These are phyloP conservation scores for Asarcornis scutulata DNA, from an alignment of 2,113 vertebrate genomes.

Conservation along the genomic window DNA sequence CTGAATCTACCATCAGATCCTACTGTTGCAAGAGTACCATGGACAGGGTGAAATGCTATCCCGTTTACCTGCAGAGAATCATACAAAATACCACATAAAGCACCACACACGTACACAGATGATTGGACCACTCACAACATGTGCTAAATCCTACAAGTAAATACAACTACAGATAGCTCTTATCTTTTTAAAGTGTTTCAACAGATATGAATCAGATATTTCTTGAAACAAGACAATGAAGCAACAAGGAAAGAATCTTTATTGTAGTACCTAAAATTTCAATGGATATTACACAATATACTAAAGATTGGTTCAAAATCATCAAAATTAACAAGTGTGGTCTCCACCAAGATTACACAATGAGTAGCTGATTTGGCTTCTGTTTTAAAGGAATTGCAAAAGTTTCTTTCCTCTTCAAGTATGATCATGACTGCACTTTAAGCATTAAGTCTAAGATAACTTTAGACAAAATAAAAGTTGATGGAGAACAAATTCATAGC, in stretches of 20 bases:
- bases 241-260: neutral
- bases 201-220: neutral
- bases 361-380: neutral
- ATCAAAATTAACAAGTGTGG: neutral
- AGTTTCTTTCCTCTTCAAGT: neutral
- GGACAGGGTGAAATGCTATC: slow-evolving; percentile 96
- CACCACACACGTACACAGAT: neutral
- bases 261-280: neutral
- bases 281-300: neutral
- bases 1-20: slow-evolving; percentile 98
- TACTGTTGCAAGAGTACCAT: slow-evolving; percentile 94
- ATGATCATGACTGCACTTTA: neutral
- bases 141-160: neutral
- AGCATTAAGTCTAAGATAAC: neutral
- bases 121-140: neutral
- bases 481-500: neutral
- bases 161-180: neutral
- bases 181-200: neutral
- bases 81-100: neutral
- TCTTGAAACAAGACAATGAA: neutral
- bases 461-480: neutral
- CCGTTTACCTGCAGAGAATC: slow-evolving; percentile 87
- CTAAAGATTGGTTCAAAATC: neutral
- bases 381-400: neutral
- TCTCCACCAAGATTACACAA: neutral